Base-by-base conservation (phyloP, 2,888 invertebrate species). In the Drosophila rubida region DNA sequence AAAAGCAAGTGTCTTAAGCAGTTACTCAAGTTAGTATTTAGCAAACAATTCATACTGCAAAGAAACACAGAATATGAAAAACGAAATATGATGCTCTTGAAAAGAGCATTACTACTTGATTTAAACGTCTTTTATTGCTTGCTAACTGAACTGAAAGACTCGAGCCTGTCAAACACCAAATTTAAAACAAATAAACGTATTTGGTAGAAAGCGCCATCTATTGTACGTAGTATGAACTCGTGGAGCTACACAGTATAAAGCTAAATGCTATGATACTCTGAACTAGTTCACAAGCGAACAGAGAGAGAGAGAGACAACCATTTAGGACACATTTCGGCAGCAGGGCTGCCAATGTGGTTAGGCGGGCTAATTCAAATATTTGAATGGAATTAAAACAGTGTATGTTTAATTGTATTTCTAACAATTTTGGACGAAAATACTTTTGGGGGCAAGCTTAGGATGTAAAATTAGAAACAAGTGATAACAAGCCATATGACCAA, bases 381-480 rank as follows among this genome's bases (percentile, higher is more conserved):
- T 8, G 16, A 16, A 32, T 8, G 0, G 0, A 14, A 32, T 8
- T 2, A 0, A 23, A 30, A 30, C 11, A 30, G 11, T 27, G 13
- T n/a, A 8, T 25, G 9, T 27, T 6, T 25, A 39, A 14, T 9
- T 7, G 1, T 8, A 37, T 19, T 19, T 19, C 2, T 7, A 25
- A 46, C 16, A 23, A 7, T 8, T 32, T 41, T 8, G 9, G 5
- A 4, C 7, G 13, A n/a, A 14, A 51, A 61, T 73, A 62, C 54
- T 73, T 51, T 50, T 42, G 32, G 14, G 68, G 32, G 39, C 51
- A 55, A 55, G 30, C 16, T 14, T 55, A 41, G 0, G 19, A 35
- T 25, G 14, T 13, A 19, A 8, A 3, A 51, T 16, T 16, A 25
- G 2, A 23, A 25, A 0, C 3, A 27, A 11, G n/a, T 39, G n/a